These are phyloP conservation scores for Ooceraea biroi DNA, from an alignment of 1,140 invertebrate genomes.

Conservation along the genomic window DNA sequence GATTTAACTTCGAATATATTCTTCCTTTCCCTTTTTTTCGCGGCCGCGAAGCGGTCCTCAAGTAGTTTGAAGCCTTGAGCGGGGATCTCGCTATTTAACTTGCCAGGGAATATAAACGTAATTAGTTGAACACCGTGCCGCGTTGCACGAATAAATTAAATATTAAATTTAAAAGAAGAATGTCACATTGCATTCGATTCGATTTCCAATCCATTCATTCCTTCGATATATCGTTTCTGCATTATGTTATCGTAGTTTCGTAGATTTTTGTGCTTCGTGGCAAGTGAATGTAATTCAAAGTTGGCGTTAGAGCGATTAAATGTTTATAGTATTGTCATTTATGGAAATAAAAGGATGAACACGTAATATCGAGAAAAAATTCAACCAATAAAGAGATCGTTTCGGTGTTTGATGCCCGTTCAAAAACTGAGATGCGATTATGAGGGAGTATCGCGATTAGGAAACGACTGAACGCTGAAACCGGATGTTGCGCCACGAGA, in stretches of 20 bases:
- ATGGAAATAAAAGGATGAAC: neutral
- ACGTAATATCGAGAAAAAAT: neutral
- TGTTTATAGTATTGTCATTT: neutral
- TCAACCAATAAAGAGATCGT: neutral
- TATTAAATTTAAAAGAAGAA: neutral
- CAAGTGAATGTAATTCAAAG: no score
- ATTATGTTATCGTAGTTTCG: no score
- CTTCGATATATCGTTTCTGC: no score
- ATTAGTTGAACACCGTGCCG: neutral
- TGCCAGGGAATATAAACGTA: constrained; percentile 2
- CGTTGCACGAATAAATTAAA: neutral
- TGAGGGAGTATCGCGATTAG: constrained; percentile 8
- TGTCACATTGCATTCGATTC: neutral
- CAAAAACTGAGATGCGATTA: neutral
- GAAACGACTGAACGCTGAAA: constrained; percentile 22
- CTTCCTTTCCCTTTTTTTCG: neutral
- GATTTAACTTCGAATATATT: constrained; percentile 58
- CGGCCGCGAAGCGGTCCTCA: constrained; percentile 6
- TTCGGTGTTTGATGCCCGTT: neutral
- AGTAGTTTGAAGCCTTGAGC: neutral
- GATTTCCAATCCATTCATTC: no score
- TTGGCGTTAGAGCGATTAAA: no score
- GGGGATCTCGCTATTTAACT: constrained; percentile 3
- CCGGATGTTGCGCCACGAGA: constrained; percentile 4
- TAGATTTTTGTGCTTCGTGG: no score